Base-by-base conservation (phyloP, 37 sponge, comb jelly and placozoan genomes). In the Tethya wilhelma region DNA sequence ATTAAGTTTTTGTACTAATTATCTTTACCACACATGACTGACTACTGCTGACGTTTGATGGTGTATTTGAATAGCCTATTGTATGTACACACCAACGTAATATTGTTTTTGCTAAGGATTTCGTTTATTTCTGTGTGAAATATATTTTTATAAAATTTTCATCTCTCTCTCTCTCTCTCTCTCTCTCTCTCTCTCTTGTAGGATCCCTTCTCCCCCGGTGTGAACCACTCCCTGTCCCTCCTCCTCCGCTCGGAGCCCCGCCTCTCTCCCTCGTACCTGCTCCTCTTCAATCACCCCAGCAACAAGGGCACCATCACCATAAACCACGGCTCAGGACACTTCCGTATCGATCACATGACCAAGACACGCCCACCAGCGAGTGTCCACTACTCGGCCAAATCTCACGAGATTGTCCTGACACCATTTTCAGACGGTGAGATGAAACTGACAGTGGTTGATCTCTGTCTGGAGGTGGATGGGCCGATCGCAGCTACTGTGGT, bases 371-470 rank as follows among this genome's bases (percentile, higher is more conserved):
- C 64, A 26, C 79, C 69, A 26, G 91, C 87, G 0, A 67, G 73
- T 0, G 62, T 73, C 22, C 38, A 63, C 53, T 89, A 84, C 38
- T 26, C 36, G 17, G 33, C 69, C 2, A 66, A 79, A 22, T 29
- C 20, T 1, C 74, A 67, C 34, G 60, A 79, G 30, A 66, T 89
- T 20, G 37, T 19, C 44, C 59, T 91, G 29, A 39, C 42, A 28
- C 93, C 95, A 9, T 36, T 85, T 2, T 20, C 11, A 0, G 95
- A 91, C 40, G 95, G 95, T 1, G 38, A 74, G 31, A 57, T 88
- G 59, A 84, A 42, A 7, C 17, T 95, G 0, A 22, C 36, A 9
- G 69, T 84, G 2, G 34, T 30, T 5, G 95, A 95, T 49, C 62
- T 88, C 36, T 95, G 95, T 78, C 80, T 95, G 63, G 79, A 67